These are phyloP conservation scores for Sycophila texana DNA, from an alignment of 2,888 invertebrate genomes.

Conservation along the genomic window DNA sequence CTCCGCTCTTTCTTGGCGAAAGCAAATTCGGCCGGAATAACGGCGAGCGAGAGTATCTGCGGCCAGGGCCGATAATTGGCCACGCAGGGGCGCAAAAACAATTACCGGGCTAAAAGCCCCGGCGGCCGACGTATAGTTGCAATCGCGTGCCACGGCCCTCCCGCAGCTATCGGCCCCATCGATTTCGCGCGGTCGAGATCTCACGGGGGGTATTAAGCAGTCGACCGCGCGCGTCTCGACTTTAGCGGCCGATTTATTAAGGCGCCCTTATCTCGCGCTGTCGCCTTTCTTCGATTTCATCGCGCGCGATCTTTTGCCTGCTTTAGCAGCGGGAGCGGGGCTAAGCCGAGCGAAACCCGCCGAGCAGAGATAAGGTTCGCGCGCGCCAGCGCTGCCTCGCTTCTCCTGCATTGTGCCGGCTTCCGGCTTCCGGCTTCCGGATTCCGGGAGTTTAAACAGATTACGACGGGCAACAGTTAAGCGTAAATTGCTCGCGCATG, in stretches of 20 bases:
- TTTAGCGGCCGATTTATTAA: neutral
- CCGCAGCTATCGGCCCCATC: neutral
- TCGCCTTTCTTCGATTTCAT: constrained; percentile 13
- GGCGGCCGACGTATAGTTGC: neutral
- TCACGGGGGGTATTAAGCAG: neutral
- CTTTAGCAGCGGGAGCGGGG: constrained; percentile 1
- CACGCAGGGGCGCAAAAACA: constrained; percentile 65
- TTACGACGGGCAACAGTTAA: constrained; percentile 69
- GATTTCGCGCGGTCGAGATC: constrained; percentile 23
- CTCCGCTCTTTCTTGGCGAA: neutral
- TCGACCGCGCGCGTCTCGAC: neutral
- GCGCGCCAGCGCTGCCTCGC: constrained; percentile 3
- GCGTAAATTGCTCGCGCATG: constrained; percentile 68
- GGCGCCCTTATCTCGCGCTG: neutral
- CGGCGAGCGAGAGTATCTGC: neutral
- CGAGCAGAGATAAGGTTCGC: constrained; percentile 55
- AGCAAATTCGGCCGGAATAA: constrained; percentile 50
- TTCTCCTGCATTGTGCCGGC: constrained; percentile 2
- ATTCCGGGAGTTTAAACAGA: constrained; percentile 73
- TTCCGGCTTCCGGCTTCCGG: constrained; percentile 44
- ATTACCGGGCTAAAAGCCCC: constrained; percentile 59
- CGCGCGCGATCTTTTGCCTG: constrained; percentile 46
- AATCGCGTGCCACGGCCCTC: constrained; percentile 49
- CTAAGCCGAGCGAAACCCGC: constrained; percentile 30
- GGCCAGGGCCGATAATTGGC: constrained; percentile 65